phyloP scores from a whole-genome alignment of 2,888 invertebrate genomes.

The Bimastos eiseni region DNA sequence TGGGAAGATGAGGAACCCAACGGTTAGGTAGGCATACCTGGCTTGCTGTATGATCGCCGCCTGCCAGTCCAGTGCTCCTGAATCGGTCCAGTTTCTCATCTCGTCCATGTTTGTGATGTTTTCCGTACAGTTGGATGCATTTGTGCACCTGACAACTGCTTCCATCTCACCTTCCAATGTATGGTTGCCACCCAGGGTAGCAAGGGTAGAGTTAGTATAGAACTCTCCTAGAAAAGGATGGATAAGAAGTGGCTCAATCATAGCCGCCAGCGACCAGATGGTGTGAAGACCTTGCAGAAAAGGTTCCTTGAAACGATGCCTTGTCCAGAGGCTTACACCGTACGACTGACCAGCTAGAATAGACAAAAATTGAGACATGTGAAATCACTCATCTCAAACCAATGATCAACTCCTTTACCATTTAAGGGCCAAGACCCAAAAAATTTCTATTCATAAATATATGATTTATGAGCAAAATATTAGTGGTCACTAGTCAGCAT shows the following conservation, averaged over 20 bases:
- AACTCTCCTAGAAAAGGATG: conserved; percentile 38
- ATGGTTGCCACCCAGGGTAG: neutral
- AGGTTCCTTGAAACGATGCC: conserved; percentile 28
- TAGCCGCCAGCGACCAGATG: conserved; percentile 39
- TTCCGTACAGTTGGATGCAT: neutral
- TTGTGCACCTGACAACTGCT: neutral
- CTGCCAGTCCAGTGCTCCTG: neutral
- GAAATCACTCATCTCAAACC: neutral
- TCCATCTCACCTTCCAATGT: neutral
- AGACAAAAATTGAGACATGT: neutral
- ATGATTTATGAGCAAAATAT: neutral
- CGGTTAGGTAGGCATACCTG: conserved; percentile 32
- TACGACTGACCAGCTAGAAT: conserved; percentile 38
- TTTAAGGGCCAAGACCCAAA: neutral
- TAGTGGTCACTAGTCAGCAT: neutral
- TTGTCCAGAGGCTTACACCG: conserved; percentile 35
- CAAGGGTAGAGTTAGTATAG: neutral
- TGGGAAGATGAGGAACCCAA: conserved; percentile 28
- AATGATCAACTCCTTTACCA: neutral
- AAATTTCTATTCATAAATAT: neutral
- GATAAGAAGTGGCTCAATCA: conserved; percentile 36
- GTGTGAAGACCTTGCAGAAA: conserved; percentile 36
- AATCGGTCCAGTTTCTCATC: neutral
- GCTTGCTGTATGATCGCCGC: neutral
- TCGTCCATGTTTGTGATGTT: neutral